Base-by-base conservation (phyloP, 2,113 vertebrate genomes). In the Pogona vitticeps region DNA sequence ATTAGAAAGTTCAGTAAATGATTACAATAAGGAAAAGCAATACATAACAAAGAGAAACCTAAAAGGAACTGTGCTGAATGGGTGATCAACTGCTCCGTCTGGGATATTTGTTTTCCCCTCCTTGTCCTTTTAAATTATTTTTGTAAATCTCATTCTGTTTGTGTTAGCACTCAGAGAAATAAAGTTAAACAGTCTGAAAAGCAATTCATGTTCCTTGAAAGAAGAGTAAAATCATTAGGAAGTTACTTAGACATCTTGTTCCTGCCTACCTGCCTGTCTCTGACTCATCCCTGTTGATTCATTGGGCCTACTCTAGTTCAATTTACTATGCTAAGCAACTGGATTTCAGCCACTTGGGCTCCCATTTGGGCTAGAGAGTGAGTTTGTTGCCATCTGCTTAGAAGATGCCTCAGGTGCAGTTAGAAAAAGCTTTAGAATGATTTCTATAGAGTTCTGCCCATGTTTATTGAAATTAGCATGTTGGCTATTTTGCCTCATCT, bases 201-300 rank as follows among this genome's bases (percentile, higher is more conserved):
- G 52, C 77, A 13, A 61, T 28, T 61, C 28, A 28, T 76, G 72
- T 88, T 90, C 91, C 88, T 88, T 42, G 28, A 0, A 82, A 90
- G 68, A 86, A 46, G 36, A 33, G 46, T 10, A 13, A n/a, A 85
- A 87, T 36, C 87, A 38, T 46, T 67, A 17, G 67, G 80, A 68
- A 61, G 82, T 88, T 93, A 87, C 83, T 46, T 81, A 86, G 77
- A 88, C 88, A 46, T 13, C 36, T 82, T 90, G 75, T 82, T 84
- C 12, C 70, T 71, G 15, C 3, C 17, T 71, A 36, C 33, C 14
- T 36, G 13, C n/a, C 68, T 33, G 14, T 71, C 68, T n/a, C 2
- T 68, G 26, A 31, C 6, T 68, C 67, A 12, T 52, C 46, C 46
- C 46, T 10, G 10, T 52, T 6, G 46, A 52, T 52, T 52, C 46